A percentile compares a stretch with the other conserved stretches of the same genome.
Conservation (phyloP, 2,113 vertebrate species). For the Albula goreensis region DNA sequence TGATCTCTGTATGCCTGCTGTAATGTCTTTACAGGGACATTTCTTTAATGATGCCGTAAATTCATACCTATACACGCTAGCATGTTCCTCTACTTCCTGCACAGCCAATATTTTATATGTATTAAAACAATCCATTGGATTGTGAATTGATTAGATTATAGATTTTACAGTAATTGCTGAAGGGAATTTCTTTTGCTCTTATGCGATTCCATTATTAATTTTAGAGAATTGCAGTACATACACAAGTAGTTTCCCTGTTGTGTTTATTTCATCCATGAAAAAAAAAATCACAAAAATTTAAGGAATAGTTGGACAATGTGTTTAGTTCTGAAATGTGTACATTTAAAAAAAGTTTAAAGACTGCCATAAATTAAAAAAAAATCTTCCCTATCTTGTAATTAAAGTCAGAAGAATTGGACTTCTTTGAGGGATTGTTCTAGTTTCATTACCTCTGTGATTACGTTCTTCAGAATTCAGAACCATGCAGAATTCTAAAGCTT, state of each 20-base stretch:
- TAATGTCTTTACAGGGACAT: constrained; percentile 65
- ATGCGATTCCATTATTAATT: constrained; percentile 73
- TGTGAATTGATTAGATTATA: constrained; percentile 76
- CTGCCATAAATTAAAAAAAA: constrained; percentile 65
- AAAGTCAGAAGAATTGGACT: constrained; percentile 59
- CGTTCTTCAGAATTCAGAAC: constrained; percentile 54
- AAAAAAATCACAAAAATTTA: constrained; percentile 28
- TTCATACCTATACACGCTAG: constrained; percentile 44
- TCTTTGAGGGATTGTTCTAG: constrained; percentile 64
- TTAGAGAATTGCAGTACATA: constrained; percentile 67
- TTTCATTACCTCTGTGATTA: constrained; percentile 67
- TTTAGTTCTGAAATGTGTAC: no score
- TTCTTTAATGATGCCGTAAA: constrained; percentile 63
- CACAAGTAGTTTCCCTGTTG: constrained; percentile 46
- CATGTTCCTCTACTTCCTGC: constrained; percentile 28
- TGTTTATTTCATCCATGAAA: constrained; percentile 54
- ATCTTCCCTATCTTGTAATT: constrained; percentile 52
- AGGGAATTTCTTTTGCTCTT: constrained; percentile 67
- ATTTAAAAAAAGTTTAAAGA: neutral
- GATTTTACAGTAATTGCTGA: constrained; percentile 74
- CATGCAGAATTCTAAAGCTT: constrained; percentile 54
- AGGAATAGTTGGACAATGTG: no score
- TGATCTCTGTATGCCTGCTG: constrained; percentile 52
- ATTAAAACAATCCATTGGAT: constrained; percentile 75
- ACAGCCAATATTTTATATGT: constrained; percentile 66